A percentile compares a stretch with the other conserved stretches of the same genome.
These are phyloP conservation scores for Monodelphis domestica DNA, from an alignment of 2,797 vertebrate genomes.

Conservation along the genomic window DNA sequence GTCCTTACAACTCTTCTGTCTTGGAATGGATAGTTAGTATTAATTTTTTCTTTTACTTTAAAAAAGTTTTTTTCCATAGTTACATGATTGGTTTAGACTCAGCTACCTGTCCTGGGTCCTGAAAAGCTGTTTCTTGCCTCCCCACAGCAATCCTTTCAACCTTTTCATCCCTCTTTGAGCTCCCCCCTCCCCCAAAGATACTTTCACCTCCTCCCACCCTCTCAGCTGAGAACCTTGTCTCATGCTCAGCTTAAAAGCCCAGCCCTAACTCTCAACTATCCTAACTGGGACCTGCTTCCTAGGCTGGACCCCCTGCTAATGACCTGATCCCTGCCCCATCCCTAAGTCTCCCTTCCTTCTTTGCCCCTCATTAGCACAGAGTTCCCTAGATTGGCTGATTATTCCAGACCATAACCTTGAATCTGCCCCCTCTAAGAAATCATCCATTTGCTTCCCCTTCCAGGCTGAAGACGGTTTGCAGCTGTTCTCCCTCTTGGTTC, in stretches of 20 bases:
- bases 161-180: too few relatives aligned
- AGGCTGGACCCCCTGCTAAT: neutral
- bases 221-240: too few relatives aligned
- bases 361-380: neutral
- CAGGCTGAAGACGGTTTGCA: neutral
- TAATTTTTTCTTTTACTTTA: too few relatives aligned
- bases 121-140: neutral
- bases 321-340: neutral
- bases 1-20: too few relatives aligned
- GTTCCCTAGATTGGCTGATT: neutral
- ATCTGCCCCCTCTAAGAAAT: neutral
- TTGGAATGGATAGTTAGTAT: too few relatives aligned
- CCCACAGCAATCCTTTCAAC: neutral
- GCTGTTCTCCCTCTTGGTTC: neutral
- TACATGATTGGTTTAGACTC: neutral
- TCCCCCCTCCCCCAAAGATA: too few relatives aligned
- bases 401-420: neutral
- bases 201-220: too few relatives aligned
- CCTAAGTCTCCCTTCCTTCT: neutral
- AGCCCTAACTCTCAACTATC: neutral
- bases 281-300: neutral
- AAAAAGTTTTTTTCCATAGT: too few relatives aligned
- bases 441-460: neutral
- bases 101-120: neutral
- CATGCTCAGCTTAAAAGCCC: neutral